Evolutionary conservation across 1,140 invertebrate genomes (phyloP), one percentile per base, ranked within the genome.

Genomic region (Portunus trituberculatus): DNA sequence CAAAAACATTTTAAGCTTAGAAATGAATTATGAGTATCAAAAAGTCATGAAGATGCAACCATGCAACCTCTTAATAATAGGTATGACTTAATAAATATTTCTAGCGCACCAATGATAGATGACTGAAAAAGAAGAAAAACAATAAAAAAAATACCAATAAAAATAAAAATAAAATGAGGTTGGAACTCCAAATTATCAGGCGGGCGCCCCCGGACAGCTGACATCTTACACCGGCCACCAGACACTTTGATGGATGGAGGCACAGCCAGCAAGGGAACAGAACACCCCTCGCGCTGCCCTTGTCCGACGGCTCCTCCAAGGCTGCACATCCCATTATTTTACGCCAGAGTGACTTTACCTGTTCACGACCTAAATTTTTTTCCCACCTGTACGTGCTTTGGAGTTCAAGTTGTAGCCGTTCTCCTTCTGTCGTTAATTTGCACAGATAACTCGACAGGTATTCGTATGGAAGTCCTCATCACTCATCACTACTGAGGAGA

Each of bases 221-320:
- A 76, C 67, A 76, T 76, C 67, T 76, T n/a, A 76, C 67, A 76
- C 67, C 67, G 67, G 20, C 67, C 67, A 76, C 67, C 67, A n/a
- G 67, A 76, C 67, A 76, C 67, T n/a, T 76, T 76, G 67, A 76
- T 76, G 67, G 67, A 76, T 76, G 67, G 67, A 76, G 67, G 67
- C 6, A n/a, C 67, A n/a, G 20, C 67, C 67, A 76, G 67, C 67
- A 76, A 25, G 67, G 67, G 67, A 76, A 76, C 67, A 76, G 67
- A 76, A 76, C 67, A 76, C 67, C 67, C n/a, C 67, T 76, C 67
- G 20, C 20, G 67, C 67, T 76, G 3, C 67, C 67, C 67, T n/a
- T 25, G 67, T n/a, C 20, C 4, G 67, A 25, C 20, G n/a, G 25
- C 67, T 76, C 20, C 25, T n/a, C n/a, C 67, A 76, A 76, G 67